Percentiles rank a stretch among this genome's conserved stretches.
Conservation (phyloP, 2,113 vertebrate genomes). For the Tinamus guttatus region DNA sequence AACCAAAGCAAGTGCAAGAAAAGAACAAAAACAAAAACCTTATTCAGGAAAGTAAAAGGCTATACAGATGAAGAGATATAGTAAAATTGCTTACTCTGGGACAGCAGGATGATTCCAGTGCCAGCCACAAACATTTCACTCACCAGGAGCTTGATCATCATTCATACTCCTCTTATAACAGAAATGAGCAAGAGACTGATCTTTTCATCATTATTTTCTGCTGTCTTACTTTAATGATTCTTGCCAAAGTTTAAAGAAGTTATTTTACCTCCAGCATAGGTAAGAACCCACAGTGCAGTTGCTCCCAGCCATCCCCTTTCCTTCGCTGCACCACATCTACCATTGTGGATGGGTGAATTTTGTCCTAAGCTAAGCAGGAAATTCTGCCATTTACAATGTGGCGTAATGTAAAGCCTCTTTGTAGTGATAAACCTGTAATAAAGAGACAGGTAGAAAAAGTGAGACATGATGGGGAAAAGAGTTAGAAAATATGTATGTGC, state of each 20-base stretch:
- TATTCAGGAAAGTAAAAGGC: background rate
- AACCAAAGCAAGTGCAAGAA: background rate
- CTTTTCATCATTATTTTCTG: background rate
- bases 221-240: background rate
- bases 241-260: background rate
- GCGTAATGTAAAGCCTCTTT: background rate
- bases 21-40: background rate
- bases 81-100: background rate
- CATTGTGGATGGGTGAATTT: background rate
- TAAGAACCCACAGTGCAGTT: background rate
- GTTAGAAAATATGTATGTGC: background rate
- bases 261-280: background rate
- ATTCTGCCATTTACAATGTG: background rate
- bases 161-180: background rate
- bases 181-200: background rate
- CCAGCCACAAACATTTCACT: background rate
- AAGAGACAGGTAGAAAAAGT: accelerated
- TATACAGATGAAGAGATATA: background rate
- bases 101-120: background rate
- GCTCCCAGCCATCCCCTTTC: background rate
- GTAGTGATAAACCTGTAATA: background rate
- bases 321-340: accelerated
- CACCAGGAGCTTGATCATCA: background rate
- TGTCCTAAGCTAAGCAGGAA: background rate
- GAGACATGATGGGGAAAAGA: accelerated